These are phyloP conservation scores for Cryptocephalus primarius DNA, from an alignment of 2,888 invertebrate species.

Conservation along the genomic window DNA sequence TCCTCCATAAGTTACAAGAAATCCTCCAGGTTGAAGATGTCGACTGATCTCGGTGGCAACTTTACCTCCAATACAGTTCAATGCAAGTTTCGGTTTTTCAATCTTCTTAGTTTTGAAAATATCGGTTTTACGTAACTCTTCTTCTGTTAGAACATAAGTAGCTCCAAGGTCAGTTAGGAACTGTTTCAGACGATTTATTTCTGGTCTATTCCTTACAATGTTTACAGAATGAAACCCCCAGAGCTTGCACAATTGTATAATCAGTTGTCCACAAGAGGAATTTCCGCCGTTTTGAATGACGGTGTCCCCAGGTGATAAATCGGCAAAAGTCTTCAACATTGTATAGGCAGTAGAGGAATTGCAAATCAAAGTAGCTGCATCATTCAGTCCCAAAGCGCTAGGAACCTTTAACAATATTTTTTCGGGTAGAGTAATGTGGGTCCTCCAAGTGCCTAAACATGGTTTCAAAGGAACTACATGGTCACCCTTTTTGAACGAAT, in stretches of 20 bases:
- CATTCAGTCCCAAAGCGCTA: constrained; percentile 54
- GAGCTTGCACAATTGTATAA: constrained; percentile 77
- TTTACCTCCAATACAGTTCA: constrained; percentile 93
- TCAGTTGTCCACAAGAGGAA: constrained; percentile 85
- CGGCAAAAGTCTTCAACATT: constrained; percentile 84
- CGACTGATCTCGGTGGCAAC: constrained; percentile 71
- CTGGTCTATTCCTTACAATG: constrained; percentile 70
- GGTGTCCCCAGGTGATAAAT: constrained; percentile 61
- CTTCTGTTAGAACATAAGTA: constrained; percentile 72
- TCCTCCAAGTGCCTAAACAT: constrained; percentile 67
- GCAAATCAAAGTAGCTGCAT: constrained; percentile 84
- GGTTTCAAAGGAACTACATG: constrained; percentile 68
- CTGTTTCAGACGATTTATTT: constrained; percentile 52
- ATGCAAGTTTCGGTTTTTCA: constrained; percentile 61
- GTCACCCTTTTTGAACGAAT: constrained; percentile 55
- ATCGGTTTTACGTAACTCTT: constrained; percentile 54
- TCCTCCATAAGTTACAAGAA: constrained; percentile 89
- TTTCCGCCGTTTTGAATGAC: constrained; percentile 96
- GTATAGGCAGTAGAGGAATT: constrained; percentile 96
- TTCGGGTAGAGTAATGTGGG: constrained; percentile 43
- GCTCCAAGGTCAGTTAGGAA: constrained; percentile 62
- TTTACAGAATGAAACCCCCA: constrained; percentile 75
- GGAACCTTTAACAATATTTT: constrained; percentile 58
- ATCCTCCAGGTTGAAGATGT: constrained; percentile 58
- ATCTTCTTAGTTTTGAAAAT: constrained; percentile 49